A percentile compares a stretch with the other conserved stretches of the same genome.
Conservation (phyloP, 2,888 invertebrate species). For the Trichogramma dendrolimi region DNA sequence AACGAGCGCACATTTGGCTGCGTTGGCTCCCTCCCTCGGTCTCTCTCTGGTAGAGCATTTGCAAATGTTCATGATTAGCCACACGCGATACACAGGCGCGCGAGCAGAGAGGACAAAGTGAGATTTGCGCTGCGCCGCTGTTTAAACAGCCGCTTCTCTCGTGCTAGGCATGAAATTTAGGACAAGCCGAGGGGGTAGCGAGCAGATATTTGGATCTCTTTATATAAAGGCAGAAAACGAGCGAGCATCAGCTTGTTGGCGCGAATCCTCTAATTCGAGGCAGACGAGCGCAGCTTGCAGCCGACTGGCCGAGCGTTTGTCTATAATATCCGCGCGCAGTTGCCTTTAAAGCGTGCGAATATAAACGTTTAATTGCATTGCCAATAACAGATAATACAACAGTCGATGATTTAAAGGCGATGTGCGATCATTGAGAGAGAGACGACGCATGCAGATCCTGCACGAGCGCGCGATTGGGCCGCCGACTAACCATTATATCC, state of each 20-base stretch:
- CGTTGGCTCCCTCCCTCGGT: too few relatives aligned
- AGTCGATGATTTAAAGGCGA: constrained; percentile 50
- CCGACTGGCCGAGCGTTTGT: background rate
- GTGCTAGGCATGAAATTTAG: constrained; percentile 11
- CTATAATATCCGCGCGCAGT: background rate
- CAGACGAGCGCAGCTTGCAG: background rate
- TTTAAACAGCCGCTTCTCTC: background rate
- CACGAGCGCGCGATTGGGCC: too few relatives aligned
- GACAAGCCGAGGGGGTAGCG: constrained; percentile 4
- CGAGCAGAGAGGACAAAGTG: too few relatives aligned
- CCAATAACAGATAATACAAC: constrained; percentile 53
- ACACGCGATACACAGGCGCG: too few relatives aligned
- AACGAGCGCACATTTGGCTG: too few relatives aligned
- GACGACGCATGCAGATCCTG: too few relatives aligned
- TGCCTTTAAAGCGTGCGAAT: constrained; percentile 24
- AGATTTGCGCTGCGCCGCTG: too few relatives aligned
- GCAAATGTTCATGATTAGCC: too few relatives aligned
- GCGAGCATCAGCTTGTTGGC: background rate
- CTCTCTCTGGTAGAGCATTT: too few relatives aligned
- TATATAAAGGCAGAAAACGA: constrained; percentile 6
- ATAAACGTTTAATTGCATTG: constrained; percentile 52
- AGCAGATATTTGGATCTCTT: too few relatives aligned
- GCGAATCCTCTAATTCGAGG: background rate
- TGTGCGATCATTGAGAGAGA: constrained; percentile 5
- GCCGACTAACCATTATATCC: too few relatives aligned